Conservation (phyloP, 2,113 vertebrate species). For the Chaetorhynchus papuensis region DNA sequence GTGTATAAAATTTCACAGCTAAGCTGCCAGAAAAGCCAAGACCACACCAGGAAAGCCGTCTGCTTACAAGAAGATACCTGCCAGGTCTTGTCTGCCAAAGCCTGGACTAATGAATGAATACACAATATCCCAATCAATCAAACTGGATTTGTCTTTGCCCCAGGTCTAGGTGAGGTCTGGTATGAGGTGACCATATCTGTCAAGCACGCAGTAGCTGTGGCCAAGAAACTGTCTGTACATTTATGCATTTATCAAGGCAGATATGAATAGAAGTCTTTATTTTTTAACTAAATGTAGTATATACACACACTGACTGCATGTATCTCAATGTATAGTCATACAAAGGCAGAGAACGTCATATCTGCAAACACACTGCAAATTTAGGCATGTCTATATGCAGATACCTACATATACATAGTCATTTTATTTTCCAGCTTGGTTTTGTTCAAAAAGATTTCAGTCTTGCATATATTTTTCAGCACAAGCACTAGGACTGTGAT, state of each 20-base stretch:
- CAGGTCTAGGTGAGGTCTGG: constrained; percentile 76
- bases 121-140: constrained; percentile 77
- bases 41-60: constrained; percentile 78
- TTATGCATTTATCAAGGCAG: constrained; percentile 67
- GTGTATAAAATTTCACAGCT: constrained; percentile 81
- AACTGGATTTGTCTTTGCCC: constrained; percentile 75
- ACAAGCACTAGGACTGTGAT: constrained; percentile 1
- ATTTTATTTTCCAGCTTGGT: constrained; percentile 17
- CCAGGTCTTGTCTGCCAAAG: constrained; percentile 80
- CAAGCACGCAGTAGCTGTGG: constrained; percentile 56
- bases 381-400: neutral
- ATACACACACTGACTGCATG: neutral
- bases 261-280: constrained; percentile 68
- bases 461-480: constrained; percentile 50
- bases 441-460: constrained; percentile 15
- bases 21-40: constrained; percentile 76
- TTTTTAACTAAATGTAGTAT: constrained; percentile 12
- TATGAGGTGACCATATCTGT: constrained; percentile 78
- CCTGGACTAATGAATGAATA: constrained; percentile 80
- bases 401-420: neutral
- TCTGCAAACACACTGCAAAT: neutral
- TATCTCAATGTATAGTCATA: neutral
- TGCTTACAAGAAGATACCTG: constrained; percentile 79
- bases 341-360: neutral
- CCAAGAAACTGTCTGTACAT: constrained; percentile 70